These are phyloP conservation scores for Eupithecia subfuscata DNA, from an alignment of 2,888 invertebrate species.

Conservation along the genomic window DNA sequence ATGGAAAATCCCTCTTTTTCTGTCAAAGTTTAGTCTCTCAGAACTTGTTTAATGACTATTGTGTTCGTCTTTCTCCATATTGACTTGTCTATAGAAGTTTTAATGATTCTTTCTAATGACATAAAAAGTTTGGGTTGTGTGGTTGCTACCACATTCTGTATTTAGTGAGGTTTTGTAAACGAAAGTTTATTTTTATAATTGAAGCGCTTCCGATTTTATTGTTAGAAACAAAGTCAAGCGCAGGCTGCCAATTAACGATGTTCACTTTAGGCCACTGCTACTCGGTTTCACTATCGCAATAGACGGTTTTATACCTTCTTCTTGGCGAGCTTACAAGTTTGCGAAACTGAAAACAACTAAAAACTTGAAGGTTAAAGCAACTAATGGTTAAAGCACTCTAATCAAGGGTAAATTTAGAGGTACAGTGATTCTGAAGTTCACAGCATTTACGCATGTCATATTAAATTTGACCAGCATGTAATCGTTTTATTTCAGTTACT, in stretches of 20 bases:
- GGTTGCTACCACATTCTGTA: neutral
- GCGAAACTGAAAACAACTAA: slow-evolving; percentile 36
- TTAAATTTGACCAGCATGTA: neutral
- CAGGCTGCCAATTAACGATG: neutral
- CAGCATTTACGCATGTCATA: neutral
- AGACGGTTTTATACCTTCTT: slow-evolving; percentile 31
- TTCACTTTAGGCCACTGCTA: neutral
- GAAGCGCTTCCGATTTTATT: neutral
- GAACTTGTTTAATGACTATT: slow-evolving; percentile 10
- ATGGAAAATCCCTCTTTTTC: neutral
- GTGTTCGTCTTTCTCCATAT: neutral
- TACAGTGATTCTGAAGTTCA: neutral
- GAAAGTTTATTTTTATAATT: neutral
- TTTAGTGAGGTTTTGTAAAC: neutral
- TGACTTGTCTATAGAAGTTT: neutral
- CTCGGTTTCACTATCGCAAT: slow-evolving; percentile 23
- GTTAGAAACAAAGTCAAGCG: neutral
- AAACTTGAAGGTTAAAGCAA: neutral
- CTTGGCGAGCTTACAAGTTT: slow-evolving; percentile 40
- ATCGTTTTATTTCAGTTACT: neutral
- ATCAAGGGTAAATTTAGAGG: neutral
- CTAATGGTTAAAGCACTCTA: too few species aligned
- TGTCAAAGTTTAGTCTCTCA: neutral
- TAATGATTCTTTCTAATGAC: neutral
- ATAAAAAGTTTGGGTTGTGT: neutral